A percentile compares a stretch with the other conserved stretches of the same genome.
phyloP scores from a whole-genome alignment of 1,140 invertebrate genomes.

The Oreohelix idahoensis region DNA sequence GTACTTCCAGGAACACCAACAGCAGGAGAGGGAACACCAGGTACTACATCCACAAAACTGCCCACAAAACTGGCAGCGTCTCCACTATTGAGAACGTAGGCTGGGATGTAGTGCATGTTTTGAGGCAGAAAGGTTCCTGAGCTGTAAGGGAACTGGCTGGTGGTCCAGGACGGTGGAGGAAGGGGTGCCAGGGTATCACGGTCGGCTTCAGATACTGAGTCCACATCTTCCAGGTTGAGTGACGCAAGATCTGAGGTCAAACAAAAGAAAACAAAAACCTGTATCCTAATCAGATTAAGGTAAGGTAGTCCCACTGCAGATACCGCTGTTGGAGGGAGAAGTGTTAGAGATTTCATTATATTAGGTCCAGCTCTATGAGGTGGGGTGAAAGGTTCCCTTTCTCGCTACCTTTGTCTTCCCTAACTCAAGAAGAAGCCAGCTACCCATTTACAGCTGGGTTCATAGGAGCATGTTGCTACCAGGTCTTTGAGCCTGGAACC shows the following conservation, averaged over 20 bases:
- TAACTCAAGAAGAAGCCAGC: too few relatives aligned
- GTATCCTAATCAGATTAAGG: too few relatives aligned
- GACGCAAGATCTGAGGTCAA: conserved; percentile 75
- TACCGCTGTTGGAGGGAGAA: too few relatives aligned
- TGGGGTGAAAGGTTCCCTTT: too few relatives aligned
- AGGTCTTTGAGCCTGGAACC: too few relatives aligned
- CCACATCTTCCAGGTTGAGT: conserved; percentile 77
- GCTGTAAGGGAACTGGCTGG: conserved; percentile 65
- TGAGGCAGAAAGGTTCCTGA: conserved; percentile 81
- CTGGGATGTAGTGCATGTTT: conserved; percentile 80
- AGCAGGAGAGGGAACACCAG: neutral
- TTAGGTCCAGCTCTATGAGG: too few relatives aligned
- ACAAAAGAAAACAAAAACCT: neutral
- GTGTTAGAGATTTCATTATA: too few relatives aligned
- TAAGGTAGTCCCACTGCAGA: too few relatives aligned
- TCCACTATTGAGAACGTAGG: conserved; percentile 81
- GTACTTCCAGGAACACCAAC: conserved; percentile 26
- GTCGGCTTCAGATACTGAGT: conserved; percentile 78
- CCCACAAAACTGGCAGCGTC: conserved; percentile 81
- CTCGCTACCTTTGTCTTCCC: too few relatives aligned
- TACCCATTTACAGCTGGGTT: too few relatives aligned
- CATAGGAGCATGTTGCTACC: too few relatives aligned
- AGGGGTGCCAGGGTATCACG: conserved; percentile 68
- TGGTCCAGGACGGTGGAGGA: conserved; percentile 70
- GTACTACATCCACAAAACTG: conserved; percentile 58